Evolutionary conservation across 2,888 invertebrate genomes (phyloP).

Genomic region (Harpalus rufipes): DNA sequence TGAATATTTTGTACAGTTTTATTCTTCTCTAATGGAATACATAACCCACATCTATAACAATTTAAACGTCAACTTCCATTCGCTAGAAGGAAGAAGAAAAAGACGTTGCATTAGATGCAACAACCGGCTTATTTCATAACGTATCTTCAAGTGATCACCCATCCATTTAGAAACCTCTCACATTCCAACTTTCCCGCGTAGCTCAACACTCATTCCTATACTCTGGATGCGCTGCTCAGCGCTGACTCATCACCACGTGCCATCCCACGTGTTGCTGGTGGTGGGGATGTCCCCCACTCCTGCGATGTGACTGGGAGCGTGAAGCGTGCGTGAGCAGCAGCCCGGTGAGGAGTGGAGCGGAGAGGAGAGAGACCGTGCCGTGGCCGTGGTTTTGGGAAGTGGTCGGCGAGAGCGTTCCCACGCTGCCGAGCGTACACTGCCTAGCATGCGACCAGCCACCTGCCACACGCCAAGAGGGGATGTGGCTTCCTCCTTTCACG

Average conservation of each 20-base stretch:
- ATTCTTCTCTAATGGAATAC: too few relatives aligned
- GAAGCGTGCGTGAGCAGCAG: constrained; percentile 7
- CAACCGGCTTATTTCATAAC: too few relatives aligned
- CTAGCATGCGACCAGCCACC: constrained; percentile 63
- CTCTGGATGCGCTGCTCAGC: background rate
- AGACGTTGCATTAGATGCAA: too few relatives aligned
- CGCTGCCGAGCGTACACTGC: constrained; percentile 72
- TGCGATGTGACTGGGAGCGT: background rate
- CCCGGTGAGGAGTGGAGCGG: background rate
- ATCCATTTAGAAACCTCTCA: too few relatives aligned
- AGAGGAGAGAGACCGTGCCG: constrained; percentile 70
- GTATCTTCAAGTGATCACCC: too few relatives aligned
- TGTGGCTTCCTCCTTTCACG: constrained; percentile 64
- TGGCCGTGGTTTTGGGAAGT: constrained; percentile 79
- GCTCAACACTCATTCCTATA: too few relatives aligned
- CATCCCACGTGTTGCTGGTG: constrained; percentile 19
- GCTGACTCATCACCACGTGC: constrained; percentile 31
- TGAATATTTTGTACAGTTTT: too few relatives aligned
- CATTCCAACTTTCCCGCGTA: too few relatives aligned
- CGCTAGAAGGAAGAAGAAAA: too few relatives aligned
- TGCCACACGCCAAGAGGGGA: constrained; percentile 56
- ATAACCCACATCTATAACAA: too few relatives aligned
- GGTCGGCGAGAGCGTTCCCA: constrained; percentile 79
- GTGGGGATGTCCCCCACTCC: background rate
- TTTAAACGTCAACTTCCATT: too few relatives aligned